Base-by-base conservation (phyloP, 2,888 invertebrate genomes). In the Macaria notata region DNA sequence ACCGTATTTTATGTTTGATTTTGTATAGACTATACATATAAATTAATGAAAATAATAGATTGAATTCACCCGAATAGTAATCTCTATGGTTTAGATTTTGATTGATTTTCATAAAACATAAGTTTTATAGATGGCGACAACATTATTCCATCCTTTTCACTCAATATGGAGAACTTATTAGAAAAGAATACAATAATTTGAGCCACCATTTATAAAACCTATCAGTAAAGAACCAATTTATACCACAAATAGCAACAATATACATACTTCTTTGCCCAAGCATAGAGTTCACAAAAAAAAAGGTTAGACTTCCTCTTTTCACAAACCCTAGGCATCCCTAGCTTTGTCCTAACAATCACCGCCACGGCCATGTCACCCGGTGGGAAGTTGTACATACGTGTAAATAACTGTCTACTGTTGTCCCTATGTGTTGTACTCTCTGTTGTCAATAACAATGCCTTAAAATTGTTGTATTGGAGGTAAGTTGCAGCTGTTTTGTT, bases 341-440 rank as follows among this genome's bases (percentile, higher is more conserved):
- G 54, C 59, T 59, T 54, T 51, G 47, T 54, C 54, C 59, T 59
- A 55, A 59, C 42, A 54, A 54, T 56, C 56, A 59, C 62, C 56
- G 44, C 52, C 60, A 60, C 49, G 45, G 8, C 47, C 60, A 60
- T 64, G 54, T 59, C 55, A 59, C 59, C 46, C 54, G 61, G 65
- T 63, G 62, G 66, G 61, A 53, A 62, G 46, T 30, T 64, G 61
- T 64, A 62, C 44, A 66, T 64, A 63, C 41, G 59, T 66, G 62
- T 64, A 64, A 48, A 66, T 61, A 61, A 60, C 46, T 51, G 50
- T 54, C 46, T 49, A 38, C 49, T 52, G 19, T 19, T 19, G 42
- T 54, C 51, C 55, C 59, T 62, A 30, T 64, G 52, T 62, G 63
- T 63, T 55, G 43, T 59, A 44, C 49, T 52, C 52, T 49, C 56